phyloP scores from a whole-genome alignment of 2,888 invertebrate genomes.

The Notodonta dromedarius region DNA sequence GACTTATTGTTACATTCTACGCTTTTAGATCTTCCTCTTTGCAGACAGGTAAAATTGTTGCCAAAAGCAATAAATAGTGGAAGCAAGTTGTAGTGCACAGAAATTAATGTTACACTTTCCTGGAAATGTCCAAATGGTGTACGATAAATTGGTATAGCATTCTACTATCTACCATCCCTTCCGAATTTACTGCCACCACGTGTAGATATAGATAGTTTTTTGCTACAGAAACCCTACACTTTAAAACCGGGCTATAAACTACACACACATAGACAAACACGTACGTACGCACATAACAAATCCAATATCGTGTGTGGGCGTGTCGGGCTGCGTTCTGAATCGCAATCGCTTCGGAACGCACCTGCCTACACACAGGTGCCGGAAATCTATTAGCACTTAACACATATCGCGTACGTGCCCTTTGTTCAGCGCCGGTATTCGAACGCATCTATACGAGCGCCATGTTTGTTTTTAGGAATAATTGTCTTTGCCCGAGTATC shows the following conservation, averaged over 20 bases:
- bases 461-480: slow-evolving; percentile 28
- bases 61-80: not conserved
- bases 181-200: not conserved
- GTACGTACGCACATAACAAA: slow-evolving; percentile 32
- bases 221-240: slow-evolving; percentile 2
- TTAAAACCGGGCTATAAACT: not conserved
- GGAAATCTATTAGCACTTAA: slow-evolving; percentile 68
- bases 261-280: slow-evolving; percentile 2
- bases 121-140: not conserved
- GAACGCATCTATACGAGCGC: slow-evolving; percentile 39
- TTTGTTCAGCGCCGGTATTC: slow-evolving; percentile 44
- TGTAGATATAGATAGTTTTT: not conserved
- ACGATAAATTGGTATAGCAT: not conserved
- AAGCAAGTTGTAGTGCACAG: too few relatives aligned
- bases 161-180: not conserved
- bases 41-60: too few relatives aligned
- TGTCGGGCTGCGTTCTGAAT: slow-evolving; percentile 44
- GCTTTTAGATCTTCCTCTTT: too few relatives aligned
- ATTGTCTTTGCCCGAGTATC: slow-evolving; percentile 32
- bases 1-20: too few relatives aligned
- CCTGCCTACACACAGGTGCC: slow-evolving; percentile 73
- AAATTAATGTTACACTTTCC: not conserved
- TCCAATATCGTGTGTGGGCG: slow-evolving; percentile 53
- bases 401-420: slow-evolving; percentile 44
- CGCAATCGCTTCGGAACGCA: slow-evolving; percentile 50